Evolutionary conservation across 2,113 vertebrate genomes (phyloP).

Genomic region (Panthera tigris): DNA sequence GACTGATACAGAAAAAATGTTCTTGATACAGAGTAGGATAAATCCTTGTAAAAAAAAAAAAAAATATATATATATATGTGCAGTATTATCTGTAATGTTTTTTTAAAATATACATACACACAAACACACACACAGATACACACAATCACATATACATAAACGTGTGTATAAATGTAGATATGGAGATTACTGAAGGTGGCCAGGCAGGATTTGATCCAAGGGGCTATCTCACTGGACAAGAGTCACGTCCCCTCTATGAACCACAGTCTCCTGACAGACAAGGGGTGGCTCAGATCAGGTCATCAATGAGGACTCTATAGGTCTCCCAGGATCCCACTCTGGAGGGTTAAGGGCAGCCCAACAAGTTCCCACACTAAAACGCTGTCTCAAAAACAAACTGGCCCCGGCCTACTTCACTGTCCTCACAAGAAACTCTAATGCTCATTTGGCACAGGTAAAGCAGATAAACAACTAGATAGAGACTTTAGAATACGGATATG

Average conservation of each 20-base stretch:
- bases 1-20: not conserved
- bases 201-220: not conserved
- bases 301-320: not conserved
- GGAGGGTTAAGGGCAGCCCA: not conserved
- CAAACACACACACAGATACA: not conserved
- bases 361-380: not conserved
- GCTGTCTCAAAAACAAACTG: not conserved
- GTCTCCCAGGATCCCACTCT: not conserved
- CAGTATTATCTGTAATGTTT: not conserved
- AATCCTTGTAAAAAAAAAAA: not conserved
- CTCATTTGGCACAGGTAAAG: not conserved
- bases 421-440: not conserved
- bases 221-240: not conserved
- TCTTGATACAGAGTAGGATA: not conserved
- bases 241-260: not conserved
- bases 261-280: not conserved
- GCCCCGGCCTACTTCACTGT: not conserved
- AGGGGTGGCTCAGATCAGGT: not conserved
- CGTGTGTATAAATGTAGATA: rapidly evolving
- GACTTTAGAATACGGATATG: not conserved
- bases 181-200: not conserved
- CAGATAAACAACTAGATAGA: not conserved
- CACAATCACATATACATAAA: not conserved
- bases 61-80: too few relatives aligned
- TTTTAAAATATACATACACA: not conserved